Base-by-base conservation (phyloP, 2,113 vertebrate species). In the Setophaga petechia region DNA sequence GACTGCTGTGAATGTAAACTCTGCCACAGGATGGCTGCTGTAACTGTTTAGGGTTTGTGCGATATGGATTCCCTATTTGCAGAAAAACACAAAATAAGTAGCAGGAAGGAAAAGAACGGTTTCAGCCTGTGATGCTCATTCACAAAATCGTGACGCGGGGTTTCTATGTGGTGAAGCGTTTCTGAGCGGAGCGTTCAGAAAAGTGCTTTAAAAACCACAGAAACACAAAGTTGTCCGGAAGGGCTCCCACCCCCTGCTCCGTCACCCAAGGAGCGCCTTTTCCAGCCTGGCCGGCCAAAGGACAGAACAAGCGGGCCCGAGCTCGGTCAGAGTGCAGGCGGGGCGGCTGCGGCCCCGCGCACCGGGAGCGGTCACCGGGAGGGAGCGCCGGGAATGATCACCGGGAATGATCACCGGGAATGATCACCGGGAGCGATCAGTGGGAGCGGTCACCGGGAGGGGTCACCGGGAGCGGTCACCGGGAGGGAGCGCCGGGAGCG, bases 201-300 rank as follows among this genome's bases (percentile, higher is more conserved):
- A 62, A 72, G 16, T 0, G 11, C 39, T 73, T 52, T 41, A 44
- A 68, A 68, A 72, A 2, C 1, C 21, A 41, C 24, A 51, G 16
- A 21, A 46, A 21, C 25, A 27, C 14, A 10, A 51, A 43, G 17
- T 1, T 62, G 41, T 28, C 17, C 30, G 3, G 37, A 7, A 23
- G 22, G 33, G 23, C 54, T 67, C 52, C 33, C 5, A 0, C 7
- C 7, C 46, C 3, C 15, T 1, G 1, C 47, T 8, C 25, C 4
- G 57, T 30, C 10, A 4, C 22, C 11, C 43, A 4, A 4, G 0
- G 2, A 37, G n/a, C 2, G 41, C 12, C 51, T 9, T 27, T 47
- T 7, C 17, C 72, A 54, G 52, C 69, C 49, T 10, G 80, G 44
- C 20, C 80, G 24, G 65, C 27, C 33, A 13, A 37, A 52, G 22